Evolutionary conservation across 2,113 vertebrate genomes (phyloP).

Genomic region (Rhegmatorhina hoffmannsi): DNA sequence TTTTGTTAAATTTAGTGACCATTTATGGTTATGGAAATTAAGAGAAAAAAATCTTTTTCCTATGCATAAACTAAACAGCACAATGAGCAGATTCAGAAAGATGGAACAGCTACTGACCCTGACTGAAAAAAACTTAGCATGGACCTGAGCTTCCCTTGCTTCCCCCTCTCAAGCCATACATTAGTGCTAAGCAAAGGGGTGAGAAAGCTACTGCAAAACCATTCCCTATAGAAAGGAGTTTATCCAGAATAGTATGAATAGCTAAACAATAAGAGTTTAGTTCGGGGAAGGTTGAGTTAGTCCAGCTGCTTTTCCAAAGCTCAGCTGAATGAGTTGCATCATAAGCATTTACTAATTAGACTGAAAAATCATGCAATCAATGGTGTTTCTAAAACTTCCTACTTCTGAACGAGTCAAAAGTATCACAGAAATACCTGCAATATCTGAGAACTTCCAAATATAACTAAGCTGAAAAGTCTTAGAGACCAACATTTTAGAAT

Average conservation of each 20-base stretch:
- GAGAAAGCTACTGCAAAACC: background rate
- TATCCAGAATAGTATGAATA: background rate
- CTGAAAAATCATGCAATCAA: background rate
- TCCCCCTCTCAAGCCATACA: background rate
- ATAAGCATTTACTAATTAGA: background rate
- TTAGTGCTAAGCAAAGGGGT: background rate
- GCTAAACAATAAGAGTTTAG: background rate
- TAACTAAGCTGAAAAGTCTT: background rate
- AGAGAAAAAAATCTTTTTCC: slow-evolving; percentile 1
- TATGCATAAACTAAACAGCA: background rate
- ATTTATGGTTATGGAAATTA: slow-evolving; percentile 5
- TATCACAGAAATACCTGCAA: background rate
- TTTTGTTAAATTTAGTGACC: slow-evolving; percentile 7
- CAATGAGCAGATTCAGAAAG: background rate
- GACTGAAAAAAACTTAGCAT: background rate
- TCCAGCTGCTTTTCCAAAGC: background rate
- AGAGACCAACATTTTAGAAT: background rate
- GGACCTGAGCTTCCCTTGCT: background rate
- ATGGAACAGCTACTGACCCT: background rate
- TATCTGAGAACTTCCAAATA: background rate
- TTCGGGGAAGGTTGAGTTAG: background rate
- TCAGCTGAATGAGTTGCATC: background rate
- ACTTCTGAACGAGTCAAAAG: background rate
- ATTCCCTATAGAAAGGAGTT: background rate
- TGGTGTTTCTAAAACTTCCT: background rate